phyloP scores from a whole-genome alignment of 2,888 invertebrate species.

The Augochlorella aurata region DNA sequence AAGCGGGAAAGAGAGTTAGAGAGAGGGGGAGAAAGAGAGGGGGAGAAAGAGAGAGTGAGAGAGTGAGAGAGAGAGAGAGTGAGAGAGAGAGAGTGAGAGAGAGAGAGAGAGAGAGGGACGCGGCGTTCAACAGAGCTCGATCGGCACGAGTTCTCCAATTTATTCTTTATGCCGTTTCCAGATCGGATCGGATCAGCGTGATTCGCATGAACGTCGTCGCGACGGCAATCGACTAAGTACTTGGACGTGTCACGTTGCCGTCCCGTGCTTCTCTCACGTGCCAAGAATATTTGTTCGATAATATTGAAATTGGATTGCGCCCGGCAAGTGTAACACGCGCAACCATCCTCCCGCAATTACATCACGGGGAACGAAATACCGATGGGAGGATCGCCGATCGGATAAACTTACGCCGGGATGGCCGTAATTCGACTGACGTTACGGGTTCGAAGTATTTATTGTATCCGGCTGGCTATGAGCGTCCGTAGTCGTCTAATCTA shows the following conservation, averaged over 20 bases:
- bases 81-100: too few species aligned
- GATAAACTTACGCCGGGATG: not conserved
- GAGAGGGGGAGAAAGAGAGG: too few species aligned
- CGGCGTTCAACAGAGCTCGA: not conserved
- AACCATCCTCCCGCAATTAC: slow-evolving; percentile 20
- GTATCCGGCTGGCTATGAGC: not conserved
- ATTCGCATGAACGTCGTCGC: slow-evolving; percentile 18
- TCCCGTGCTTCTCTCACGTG: slow-evolving; percentile 17
- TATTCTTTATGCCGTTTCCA: not conserved
- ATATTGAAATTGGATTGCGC: slow-evolving; percentile 34
- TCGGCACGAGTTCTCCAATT: not conserved
- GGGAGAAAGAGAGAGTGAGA: too few species aligned
- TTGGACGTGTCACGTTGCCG: slow-evolving; percentile 20
- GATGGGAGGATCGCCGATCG: not conserved
- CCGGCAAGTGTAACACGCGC: slow-evolving; percentile 4
- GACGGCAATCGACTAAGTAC: slow-evolving; percentile 30
- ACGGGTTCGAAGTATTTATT: not conserved
- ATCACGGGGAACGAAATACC: slow-evolving; percentile 22
- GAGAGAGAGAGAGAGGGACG: not conserved
- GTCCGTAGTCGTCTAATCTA: not conserved
- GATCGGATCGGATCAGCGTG: not conserved
- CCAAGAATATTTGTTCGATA: slow-evolving; percentile 34
- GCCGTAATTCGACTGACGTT: not conserved
- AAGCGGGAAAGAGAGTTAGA: too few species aligned
- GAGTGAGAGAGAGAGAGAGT: too few species aligned